These are phyloP conservation scores for Sarcophaga variegata DNA, from an alignment of 2,888 invertebrate genomes.

Conservation along the genomic window DNA sequence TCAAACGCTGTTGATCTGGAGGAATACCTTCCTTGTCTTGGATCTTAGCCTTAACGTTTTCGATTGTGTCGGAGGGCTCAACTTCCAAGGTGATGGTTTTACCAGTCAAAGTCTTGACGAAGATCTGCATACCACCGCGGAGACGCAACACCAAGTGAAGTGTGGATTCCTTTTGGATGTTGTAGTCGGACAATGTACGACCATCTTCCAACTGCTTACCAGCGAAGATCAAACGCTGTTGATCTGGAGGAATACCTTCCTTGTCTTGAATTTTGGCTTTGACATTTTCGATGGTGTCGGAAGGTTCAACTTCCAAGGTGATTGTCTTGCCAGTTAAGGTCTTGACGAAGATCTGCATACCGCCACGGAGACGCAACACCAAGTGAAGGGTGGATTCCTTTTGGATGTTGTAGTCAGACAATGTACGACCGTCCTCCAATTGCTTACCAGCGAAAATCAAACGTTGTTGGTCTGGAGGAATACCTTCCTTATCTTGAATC, in stretches of 20 bases:
- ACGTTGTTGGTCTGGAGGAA: slow-evolving; percentile 72
- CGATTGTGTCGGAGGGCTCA: slow-evolving; percentile 67
- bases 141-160: slow-evolving; percentile 74
- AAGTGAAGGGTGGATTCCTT: slow-evolving; percentile 70
- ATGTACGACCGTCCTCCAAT: slow-evolving; percentile 69
- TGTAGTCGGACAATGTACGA: slow-evolving; percentile 68
- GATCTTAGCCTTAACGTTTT: slow-evolving; percentile 69
- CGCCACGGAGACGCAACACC: slow-evolving; percentile 68
- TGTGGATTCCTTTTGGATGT: slow-evolving; percentile 71
- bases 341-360: slow-evolving; percentile 71
- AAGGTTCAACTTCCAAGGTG: slow-evolving; percentile 70
- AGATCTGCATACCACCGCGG: slow-evolving; percentile 69
- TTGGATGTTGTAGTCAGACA: slow-evolving; percentile 70
- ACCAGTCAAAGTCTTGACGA: slow-evolving; percentile 68
- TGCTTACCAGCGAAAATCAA: slow-evolving; percentile 71
- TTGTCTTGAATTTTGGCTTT: slow-evolving; percentile 70
- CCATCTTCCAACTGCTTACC: slow-evolving; percentile 70
- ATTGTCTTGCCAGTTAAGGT: slow-evolving; percentile 69
- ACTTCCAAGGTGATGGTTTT: slow-evolving; percentile 69
- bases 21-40: slow-evolving; percentile 71
- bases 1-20: slow-evolving; percentile 71
- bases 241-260: slow-evolving; percentile 71
- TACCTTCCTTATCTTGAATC: slow-evolving; percentile 71
- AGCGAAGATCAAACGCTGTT: slow-evolving; percentile 71
- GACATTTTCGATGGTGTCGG: slow-evolving; percentile 70